Percentiles rank a stretch among this genome's conserved stretches.
These are phyloP conservation scores for Mus caroli DNA, from an alignment of 2,797 vertebrate species.

Conservation along the genomic window DNA sequence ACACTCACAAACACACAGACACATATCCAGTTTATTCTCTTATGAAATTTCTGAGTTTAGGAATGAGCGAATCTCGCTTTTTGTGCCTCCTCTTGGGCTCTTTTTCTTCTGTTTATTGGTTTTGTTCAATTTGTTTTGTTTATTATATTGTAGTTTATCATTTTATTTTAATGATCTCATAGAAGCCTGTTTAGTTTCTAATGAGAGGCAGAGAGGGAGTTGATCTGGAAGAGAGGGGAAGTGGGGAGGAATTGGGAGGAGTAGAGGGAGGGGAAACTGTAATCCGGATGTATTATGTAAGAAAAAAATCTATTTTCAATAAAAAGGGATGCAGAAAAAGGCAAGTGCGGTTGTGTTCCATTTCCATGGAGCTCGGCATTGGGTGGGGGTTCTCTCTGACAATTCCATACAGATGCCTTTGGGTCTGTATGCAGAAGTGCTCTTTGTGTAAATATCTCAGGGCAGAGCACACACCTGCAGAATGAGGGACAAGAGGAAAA, in stretches of 20 bases:
- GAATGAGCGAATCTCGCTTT: neutral
- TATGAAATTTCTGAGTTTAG: neutral
- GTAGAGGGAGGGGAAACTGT: neutral
- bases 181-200: neutral
- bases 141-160: neutral
- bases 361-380: rapidly evolving
- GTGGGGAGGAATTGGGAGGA: neutral
- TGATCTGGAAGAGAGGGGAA: neutral
- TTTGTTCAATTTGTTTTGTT: neutral
- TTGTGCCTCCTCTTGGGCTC: neutral
- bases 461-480: neutral
- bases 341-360: neutral
- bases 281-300: neutral
- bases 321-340: neutral
- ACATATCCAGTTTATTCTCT: neutral
- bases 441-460: neutral
- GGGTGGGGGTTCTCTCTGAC: too few relatives aligned
- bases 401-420: rapidly evolving
- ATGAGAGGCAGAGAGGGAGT: neutral
- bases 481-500: too few relatives aligned
- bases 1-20: neutral
- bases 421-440: rapidly evolving
- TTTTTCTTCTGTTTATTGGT: neutral
- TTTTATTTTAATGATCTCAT: neutral
- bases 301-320: neutral